phyloP scores from a whole-genome alignment of 2,113 vertebrate genomes.

The Connochaetes taurinus region DNA sequence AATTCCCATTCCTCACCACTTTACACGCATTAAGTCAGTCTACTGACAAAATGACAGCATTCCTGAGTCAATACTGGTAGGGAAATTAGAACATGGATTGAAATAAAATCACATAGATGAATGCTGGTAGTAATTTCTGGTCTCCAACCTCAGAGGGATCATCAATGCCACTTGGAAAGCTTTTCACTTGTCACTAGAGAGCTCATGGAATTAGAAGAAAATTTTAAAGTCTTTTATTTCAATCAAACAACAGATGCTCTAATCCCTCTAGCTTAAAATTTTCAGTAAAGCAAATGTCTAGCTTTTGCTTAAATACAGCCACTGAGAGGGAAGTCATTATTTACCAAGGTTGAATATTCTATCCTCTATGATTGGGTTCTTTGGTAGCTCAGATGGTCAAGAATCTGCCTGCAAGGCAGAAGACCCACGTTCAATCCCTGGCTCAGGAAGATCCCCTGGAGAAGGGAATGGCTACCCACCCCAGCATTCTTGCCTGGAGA shows the following conservation, averaged over 20 bases:
- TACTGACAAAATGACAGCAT: background rate
- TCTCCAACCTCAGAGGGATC: background rate
- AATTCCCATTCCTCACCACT: background rate
- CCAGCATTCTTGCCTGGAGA: background rate
- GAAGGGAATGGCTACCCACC: background rate
- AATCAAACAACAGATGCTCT: background rate
- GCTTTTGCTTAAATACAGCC: background rate
- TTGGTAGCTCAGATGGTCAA: background rate
- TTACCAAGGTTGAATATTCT: background rate
- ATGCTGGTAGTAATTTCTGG: background rate
- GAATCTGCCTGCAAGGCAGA: background rate
- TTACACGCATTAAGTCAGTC: background rate
- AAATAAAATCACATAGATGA: background rate
- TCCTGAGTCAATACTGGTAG: background rate
- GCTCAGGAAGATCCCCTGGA: background rate
- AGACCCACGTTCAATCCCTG: background rate
- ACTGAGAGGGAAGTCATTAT: background rate
- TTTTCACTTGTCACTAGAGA: background rate
- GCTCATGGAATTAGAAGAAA: background rate
- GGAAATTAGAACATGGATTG: background rate
- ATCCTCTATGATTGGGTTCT: background rate
- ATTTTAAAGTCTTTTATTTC: slow-evolving; percentile 19
- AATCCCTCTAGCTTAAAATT: background rate
- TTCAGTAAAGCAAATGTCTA: background rate
- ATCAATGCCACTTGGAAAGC: background rate